Evolutionary conservation across 64 coral and sea anemone species (phyloP).

Genomic region (Pocillopora damicornis): DNA sequence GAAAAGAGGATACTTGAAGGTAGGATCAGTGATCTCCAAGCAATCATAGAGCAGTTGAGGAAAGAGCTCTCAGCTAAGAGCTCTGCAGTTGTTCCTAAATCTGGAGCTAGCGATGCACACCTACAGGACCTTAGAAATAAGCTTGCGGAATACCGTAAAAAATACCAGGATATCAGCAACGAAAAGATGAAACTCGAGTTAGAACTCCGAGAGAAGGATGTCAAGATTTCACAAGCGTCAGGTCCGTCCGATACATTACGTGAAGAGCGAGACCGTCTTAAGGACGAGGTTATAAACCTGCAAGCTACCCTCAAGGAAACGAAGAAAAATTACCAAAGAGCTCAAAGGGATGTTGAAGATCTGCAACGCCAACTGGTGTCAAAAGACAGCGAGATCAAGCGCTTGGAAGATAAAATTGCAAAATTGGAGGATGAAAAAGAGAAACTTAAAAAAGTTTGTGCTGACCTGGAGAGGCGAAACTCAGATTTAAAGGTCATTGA

Average conservation of each 20-base stretch:
- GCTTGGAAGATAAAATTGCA: conserved; percentile 67
- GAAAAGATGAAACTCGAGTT: conserved; percentile 68
- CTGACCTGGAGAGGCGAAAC: conserved; percentile 43
- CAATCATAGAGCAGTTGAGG: conserved; percentile 60
- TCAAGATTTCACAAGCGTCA: conserved; percentile 58
- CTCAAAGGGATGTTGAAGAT: conserved; percentile 76
- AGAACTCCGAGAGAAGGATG: conserved; percentile 64
- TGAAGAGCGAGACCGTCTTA: conserved; percentile 70
- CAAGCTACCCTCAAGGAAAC: conserved; percentile 54
- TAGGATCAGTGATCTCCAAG: conserved; percentile 54
- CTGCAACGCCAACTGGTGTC: conserved; percentile 61
- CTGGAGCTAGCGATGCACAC: conserved; percentile 22
- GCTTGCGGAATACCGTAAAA: conserved; percentile 60
- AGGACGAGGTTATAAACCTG: conserved; percentile 69
- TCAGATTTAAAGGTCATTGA: conserved; percentile 65
- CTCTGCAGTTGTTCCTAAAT: neutral
- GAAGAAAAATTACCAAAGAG: conserved; percentile 52
- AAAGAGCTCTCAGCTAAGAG: conserved; percentile 36
- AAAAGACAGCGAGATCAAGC: conserved; percentile 57
- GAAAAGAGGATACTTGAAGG: conserved; percentile 43
- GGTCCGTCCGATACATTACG: conserved; percentile 52
- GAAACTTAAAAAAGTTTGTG: conserved; percentile 55
- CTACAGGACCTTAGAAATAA: conserved; percentile 69
- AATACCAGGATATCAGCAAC: conserved; percentile 58
- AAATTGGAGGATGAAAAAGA: conserved; percentile 65